These are phyloP conservation scores for Potamilus streckersoni DNA, from an alignment of 1,140 invertebrate genomes.

Conservation along the genomic window DNA sequence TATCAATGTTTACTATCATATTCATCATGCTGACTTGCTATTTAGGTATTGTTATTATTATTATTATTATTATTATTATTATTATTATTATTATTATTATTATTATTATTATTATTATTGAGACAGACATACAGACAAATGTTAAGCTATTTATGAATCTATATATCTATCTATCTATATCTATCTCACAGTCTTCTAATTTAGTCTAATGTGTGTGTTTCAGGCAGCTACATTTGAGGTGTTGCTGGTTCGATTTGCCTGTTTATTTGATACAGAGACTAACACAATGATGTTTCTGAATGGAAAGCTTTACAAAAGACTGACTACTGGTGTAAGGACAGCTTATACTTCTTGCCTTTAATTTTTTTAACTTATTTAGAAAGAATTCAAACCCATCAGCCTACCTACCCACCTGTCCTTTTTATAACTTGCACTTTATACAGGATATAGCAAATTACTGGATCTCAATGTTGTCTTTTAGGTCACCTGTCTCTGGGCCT, in stretches of 20 bases:
- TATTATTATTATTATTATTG: too few species aligned
- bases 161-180: too few species aligned
- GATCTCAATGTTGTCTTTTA: not conserved
- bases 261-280: constrained; percentile 63
- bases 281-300: constrained; percentile 66
- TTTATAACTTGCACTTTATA: not conserved
- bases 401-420: not conserved
- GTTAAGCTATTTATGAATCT: too few species aligned
- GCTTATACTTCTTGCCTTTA: not conserved
- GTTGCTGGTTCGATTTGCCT: constrained; percentile 61
- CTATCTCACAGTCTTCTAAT: too few species aligned
- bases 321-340: constrained; percentile 48
- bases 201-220: constrained; percentile 7
- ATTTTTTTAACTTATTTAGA: not conserved
- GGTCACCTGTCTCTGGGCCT: not conserved
- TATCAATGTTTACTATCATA: too few species aligned
- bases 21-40: too few species aligned
- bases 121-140: too few species aligned
- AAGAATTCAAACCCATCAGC: constrained; percentile 13
- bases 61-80: too few species aligned
- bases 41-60: too few species aligned
- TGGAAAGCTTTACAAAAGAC: constrained; percentile 59
- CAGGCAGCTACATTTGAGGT: constrained; percentile 68
- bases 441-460: not conserved
- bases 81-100: too few species aligned